Percentiles rank a stretch among this genome's conserved stretches.
phyloP scores from a whole-genome alignment of 2,113 vertebrate species.

The Patagioenas fasciata region DNA sequence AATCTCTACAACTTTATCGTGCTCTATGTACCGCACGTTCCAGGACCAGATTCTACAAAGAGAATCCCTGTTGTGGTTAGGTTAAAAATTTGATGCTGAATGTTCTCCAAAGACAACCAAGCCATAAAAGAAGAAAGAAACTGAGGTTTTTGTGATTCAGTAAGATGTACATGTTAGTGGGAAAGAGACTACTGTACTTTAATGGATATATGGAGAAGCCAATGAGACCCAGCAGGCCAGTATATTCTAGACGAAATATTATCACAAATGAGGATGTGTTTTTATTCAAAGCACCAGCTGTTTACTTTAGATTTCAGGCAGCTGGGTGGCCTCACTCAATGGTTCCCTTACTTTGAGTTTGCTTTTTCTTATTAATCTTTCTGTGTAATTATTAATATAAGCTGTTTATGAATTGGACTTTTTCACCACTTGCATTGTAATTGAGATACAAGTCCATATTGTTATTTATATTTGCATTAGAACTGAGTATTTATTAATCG shows the following conservation, averaged over 20 bases:
- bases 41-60: neutral
- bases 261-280: conserved; percentile 61
- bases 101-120: conserved; percentile 44
- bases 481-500: neutral
- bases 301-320: conserved; percentile 30
- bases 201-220: conserved; percentile 12
- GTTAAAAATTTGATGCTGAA: conserved; percentile 24
- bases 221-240: conserved; percentile 16
- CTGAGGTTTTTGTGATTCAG: conserved; percentile 9
- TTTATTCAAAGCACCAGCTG: conserved; percentile 54
- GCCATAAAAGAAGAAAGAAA: conserved; percentile 37
- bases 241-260: conserved; percentile 38
- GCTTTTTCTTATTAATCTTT: conserved; percentile 49
- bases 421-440: conserved; percentile 19
- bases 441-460: neutral
- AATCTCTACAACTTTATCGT: neutral
- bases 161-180: conserved; percentile 14
- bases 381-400: conserved; percentile 61
- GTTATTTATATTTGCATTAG: conserved; percentile 20
- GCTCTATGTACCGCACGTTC: neutral
- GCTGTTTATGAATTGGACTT: conserved; percentile 28
- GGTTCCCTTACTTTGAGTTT: conserved; percentile 32
- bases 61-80: conserved; percentile 14
- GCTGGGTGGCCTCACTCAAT: conserved; percentile 47
- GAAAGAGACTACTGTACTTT: conserved; percentile 29